Base-by-base conservation (phyloP, 2,113 vertebrate genomes). In the Ameiurus melas region DNA sequence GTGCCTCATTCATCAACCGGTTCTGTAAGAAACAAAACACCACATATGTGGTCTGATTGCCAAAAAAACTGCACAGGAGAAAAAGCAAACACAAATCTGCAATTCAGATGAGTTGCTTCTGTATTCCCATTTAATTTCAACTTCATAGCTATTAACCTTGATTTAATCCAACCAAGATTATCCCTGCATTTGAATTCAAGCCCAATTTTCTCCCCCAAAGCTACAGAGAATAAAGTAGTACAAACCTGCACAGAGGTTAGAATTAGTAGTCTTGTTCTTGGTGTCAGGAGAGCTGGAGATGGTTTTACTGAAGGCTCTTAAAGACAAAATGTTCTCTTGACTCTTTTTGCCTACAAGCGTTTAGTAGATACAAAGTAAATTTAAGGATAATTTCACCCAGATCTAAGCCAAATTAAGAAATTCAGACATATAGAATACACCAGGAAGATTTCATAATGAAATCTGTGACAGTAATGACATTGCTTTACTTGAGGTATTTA, bases 1-100 rank as follows among this genome's bases (percentile, higher is more conserved):
- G 47, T 75, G 62, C 83, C 75, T 86, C 83, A 88, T 84, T 58
- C 75, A 83, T 57, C 70, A 79, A 25, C 58, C 39, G 36, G 14
- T 33, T 79, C 73, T 53, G 33, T 66, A 20, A 16, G 39, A 64
- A 83, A 57, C 51, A 25, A 84, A 84, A 14, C 51, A 73, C 17
- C 20, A 71, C 55, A 55, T 57, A 8, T 71, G 33, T 57, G 3
- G 68, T 58, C 17, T 75, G 33, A 20, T 39, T 83, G 57, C 0
- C 83, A 25, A 33, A 13, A 51, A 51, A 53, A 53, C 25, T 51
- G 25, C 39, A 77, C 73, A n/a, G 75, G 47, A 16, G 4, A 13
- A 12, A 16, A 33, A 51, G 8, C 14, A 47, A 27, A 30, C 47
- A 5, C 62, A 68, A 55, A 73, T 85, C 53, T 73, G 53, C 47